Base-by-base conservation (phyloP, 2,113 vertebrate species). In the Antechinus flavipes region DNA sequence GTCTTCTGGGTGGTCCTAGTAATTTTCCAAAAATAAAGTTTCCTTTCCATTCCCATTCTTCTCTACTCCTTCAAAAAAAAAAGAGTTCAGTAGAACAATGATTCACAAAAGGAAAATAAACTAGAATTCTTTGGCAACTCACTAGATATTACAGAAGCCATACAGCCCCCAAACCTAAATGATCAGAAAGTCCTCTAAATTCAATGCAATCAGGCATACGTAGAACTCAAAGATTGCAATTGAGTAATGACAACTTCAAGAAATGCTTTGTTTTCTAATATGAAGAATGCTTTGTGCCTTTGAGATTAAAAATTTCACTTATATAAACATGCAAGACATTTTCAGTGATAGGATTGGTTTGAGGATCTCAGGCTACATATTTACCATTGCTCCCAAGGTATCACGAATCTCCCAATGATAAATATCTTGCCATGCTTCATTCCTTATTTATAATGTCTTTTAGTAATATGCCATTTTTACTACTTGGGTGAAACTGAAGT, bases 271-370 rank as follows among this genome's bases (percentile, higher is more conserved):
- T 30, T 22, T 35, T 91, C 58, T 54, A 16, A 9, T 93, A 90
- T 94, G 84, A 56, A 56, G 54, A 94, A 53, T 42, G 23, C 49
- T 58, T 7, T 47, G 12, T 90, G 12, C 52, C 54, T 58, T 76
- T 94, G 46, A 91, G 49, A 30, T 54, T 94, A 53, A 84, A 84
- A 23, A 19, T 42, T 94, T 93, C 42, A 49, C 49, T 91, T 93
- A 46, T 27, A 90, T 90, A 50, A 50, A 10, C 53, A 47, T 55
- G 8, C 54, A 16, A 54, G 27, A 55, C 58, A 50, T 92, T 92
- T 90, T 91, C 50, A 76, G 24, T 54, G 49, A 35, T 23, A 42
- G n/a, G 68, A 84, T 19, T 84, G 1, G 12, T 68, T 8, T 84
- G 90, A 91, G 35, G 49, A 90, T 16, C 30, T 90, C 53, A 47